Percentiles rank a stretch among this genome's conserved stretches.
Evolutionary conservation across 1,140 invertebrate species (phyloP).

Genomic region (Globodera rostochiensis): DNA sequence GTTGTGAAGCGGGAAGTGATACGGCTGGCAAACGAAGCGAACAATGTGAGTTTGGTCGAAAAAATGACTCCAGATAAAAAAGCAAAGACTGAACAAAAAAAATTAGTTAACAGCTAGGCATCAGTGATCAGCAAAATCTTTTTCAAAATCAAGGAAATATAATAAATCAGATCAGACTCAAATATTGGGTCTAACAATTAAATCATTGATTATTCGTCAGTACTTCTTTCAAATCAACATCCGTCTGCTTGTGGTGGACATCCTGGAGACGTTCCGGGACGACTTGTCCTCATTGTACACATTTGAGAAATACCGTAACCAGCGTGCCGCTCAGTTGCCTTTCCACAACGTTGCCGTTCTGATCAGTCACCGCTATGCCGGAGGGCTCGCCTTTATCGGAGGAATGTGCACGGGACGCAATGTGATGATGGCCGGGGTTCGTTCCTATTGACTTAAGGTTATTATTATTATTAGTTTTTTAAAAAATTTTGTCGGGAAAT

Average conservation of each 20-base stretch:
- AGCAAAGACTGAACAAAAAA: neutral
- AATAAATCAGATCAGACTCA: too few species aligned
- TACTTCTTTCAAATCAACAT: slow-evolving; percentile 61
- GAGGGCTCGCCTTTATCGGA: slow-evolving; percentile 58
- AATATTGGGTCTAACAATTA: too few species aligned
- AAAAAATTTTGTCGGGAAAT: too few species aligned
- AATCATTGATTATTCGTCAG: slow-evolving; percentile 37
- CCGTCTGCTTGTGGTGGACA: slow-evolving; percentile 56
- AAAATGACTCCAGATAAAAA: neutral
- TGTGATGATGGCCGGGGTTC: slow-evolving; percentile 59
- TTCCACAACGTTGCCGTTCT: slow-evolving; percentile 59
- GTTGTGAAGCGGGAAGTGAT: slow-evolving; percentile 50
- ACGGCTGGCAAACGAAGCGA: slow-evolving; percentile 52
- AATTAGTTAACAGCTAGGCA: too few species aligned
- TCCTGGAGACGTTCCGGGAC: slow-evolving; percentile 51
- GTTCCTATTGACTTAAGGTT: neutral
- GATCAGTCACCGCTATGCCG: slow-evolving; percentile 60
- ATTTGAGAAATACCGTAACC: slow-evolving; percentile 59
- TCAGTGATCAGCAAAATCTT: neutral
- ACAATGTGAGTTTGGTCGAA: slow-evolving; percentile 34
- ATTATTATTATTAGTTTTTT: too few species aligned
- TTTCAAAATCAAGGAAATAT: too few species aligned
- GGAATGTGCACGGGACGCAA: slow-evolving; percentile 55
- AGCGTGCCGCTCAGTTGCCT: slow-evolving; percentile 46
- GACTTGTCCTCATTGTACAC: slow-evolving; percentile 58